These are phyloP conservation scores for Petrocephalus microphthalmus DNA, from an alignment of 2,113 vertebrate species.

Conservation along the genomic window DNA sequence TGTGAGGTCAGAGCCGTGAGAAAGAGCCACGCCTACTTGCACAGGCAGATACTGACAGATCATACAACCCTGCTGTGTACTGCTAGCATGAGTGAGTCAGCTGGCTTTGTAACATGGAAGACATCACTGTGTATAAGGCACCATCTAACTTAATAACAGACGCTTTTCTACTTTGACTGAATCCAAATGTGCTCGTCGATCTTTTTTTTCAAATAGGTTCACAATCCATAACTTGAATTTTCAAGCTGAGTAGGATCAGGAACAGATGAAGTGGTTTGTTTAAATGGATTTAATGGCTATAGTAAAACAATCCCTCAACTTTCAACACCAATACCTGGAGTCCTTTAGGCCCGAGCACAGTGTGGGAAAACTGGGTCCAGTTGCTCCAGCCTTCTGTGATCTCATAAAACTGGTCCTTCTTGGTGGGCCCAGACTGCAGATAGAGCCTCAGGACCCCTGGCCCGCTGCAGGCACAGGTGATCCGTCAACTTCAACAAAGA, in stretches of 20 bases:
- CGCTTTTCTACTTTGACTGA: neutral
- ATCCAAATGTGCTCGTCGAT: neutral
- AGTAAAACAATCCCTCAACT: neutral
- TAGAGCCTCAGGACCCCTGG: conserved; percentile 44
- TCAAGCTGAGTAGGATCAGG: neutral
- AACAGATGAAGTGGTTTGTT: neutral
- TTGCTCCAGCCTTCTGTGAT: conserved; percentile 30
- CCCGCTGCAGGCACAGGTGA: conserved; percentile 36
- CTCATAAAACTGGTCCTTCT: conserved; percentile 40
- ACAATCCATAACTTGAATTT: neutral
- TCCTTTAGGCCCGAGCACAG: conserved; percentile 29
- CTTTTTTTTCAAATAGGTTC: neutral
- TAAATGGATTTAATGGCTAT: neutral
- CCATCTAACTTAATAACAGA: neutral
- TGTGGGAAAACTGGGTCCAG: conserved; percentile 49
- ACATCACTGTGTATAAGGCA: neutral
- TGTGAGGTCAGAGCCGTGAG: conserved; percentile 24
- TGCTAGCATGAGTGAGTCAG: neutral
- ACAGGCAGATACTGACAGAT: neutral
- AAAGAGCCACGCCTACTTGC: neutral
- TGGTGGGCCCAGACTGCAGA: conserved; percentile 24
- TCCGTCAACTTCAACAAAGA: neutral
- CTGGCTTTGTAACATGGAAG: neutral
- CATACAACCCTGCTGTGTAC: neutral
- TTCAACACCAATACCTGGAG: conserved; percentile 50